Base-by-base conservation (phyloP, 1,140 invertebrate genomes). In the Ephestia elutella region DNA sequence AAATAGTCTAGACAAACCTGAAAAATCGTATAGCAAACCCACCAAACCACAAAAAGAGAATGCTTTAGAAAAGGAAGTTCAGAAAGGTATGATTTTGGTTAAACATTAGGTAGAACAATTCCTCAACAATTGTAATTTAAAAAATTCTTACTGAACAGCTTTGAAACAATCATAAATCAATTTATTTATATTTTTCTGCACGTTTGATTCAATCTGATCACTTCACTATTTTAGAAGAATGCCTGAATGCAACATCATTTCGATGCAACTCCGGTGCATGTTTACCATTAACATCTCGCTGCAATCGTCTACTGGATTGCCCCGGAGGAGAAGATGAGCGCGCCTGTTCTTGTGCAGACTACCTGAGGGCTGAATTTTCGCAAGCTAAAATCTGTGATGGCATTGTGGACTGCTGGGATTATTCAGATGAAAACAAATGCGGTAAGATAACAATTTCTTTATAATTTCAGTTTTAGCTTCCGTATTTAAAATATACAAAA, bases 371-470 rank as follows among this genome's bases (percentile, higher is more conserved):
- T 10, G 93, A 95, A 65, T 90, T 92, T 56, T 85, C 94, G 0
- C 84, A 91, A 56, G 87, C 92, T 9, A 96, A 96, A 83, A 93
- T 96, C 56, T 96, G 95, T 72, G 95, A 96, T 75, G 94, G 95
- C 0, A 88, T 93, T 15, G 90, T 93, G 3, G 94, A 96, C 66
- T 96, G 95, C 68, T 93, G 92, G 91, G 95, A 96, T 78, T 94
- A 92, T 70, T 93, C 93, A 0, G 95, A 96, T 79, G 95, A 96
- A 86, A 91, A 91, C 56, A 90, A 93, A 62, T 96, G 94, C 83
- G 94, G 94, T 95, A 90, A 87, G 67, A 32, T 51, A n/a, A 0
- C 50, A 11, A 32, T 49, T 57, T 50, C 15, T 54, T 50, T 53
- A 60, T 19, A 49, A 13, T 7, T 48, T 35, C 49, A 50, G 17